phyloP scores from a whole-genome alignment of 1,140 invertebrate genomes.

The Aporrectodea caliginosa region DNA sequence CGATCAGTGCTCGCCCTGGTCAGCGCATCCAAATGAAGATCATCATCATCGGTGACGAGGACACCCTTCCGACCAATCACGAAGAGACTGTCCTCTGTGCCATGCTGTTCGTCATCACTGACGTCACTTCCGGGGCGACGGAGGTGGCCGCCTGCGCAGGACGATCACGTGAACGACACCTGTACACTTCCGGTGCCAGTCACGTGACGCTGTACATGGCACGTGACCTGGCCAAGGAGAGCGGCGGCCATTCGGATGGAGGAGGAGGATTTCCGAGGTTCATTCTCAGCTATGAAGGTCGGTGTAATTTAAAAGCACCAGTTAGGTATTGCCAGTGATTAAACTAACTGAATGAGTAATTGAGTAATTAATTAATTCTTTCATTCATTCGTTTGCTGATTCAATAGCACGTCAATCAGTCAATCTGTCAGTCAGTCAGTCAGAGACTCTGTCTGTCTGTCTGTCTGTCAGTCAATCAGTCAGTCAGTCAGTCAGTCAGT shows the following conservation, averaged over 20 bases:
- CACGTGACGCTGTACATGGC: not conserved
- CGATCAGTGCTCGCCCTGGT: not conserved
- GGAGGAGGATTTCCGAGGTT: not conserved
- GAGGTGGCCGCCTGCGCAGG: not conserved
- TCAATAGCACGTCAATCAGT: too few species aligned
- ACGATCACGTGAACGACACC: not conserved
- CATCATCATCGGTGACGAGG: constrained; percentile 19
- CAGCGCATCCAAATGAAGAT: constrained; percentile 19
- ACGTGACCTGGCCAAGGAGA: not conserved
- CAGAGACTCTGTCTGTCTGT: too few species aligned
- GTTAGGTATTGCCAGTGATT: too few species aligned
- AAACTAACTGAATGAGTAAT: too few species aligned
- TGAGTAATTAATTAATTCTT: too few species aligned
- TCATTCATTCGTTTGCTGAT: too few species aligned
- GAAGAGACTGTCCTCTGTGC: not conserved
- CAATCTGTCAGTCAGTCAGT: too few species aligned
- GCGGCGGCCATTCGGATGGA: not conserved
- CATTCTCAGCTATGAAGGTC: not conserved
- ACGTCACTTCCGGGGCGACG: not conserved
- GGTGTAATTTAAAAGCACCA: too few species aligned
- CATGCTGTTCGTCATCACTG: not conserved
- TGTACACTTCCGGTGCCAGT: not conserved
- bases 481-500: too few species aligned
- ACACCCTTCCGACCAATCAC: constrained; percentile 13
- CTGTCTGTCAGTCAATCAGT: too few species aligned